These are phyloP conservation scores for Ia io DNA, from an alignment of 2,113 vertebrate species.

Conservation along the genomic window DNA sequence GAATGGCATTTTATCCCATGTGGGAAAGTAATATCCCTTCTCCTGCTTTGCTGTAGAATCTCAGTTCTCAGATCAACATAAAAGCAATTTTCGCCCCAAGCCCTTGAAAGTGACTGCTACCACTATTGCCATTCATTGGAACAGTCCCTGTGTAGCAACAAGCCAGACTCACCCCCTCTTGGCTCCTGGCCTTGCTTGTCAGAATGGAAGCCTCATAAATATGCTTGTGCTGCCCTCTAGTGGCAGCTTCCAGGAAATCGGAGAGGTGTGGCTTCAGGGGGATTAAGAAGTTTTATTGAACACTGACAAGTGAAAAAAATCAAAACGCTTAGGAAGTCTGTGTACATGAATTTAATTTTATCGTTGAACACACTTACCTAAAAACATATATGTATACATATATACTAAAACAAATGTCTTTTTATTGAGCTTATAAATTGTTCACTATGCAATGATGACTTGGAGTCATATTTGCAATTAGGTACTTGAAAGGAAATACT, in stretches of 20 bases:
- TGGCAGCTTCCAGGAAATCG: neutral
- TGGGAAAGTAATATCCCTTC: neutral
- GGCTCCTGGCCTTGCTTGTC: neutral
- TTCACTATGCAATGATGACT: neutral
- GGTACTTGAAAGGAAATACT: neutral
- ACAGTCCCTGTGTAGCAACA: neutral
- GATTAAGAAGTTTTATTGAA: neutral
- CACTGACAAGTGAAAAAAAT: neutral
- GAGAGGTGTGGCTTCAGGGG: neutral
- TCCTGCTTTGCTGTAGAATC: neutral
- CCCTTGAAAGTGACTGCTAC: neutral
- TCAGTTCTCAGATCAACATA: neutral
- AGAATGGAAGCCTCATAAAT: neutral
- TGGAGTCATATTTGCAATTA: neutral
- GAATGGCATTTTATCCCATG: neutral
- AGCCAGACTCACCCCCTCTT: neutral
- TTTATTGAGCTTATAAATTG: neutral
- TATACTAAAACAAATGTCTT: neutral
- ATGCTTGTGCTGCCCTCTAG: conserved; percentile 60
- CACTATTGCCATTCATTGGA: neutral
- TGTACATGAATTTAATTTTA: neutral
- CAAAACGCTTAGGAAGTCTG: neutral
- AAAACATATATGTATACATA: neutral
- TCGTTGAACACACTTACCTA: neutral
- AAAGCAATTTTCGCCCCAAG: neutral